Evolutionary conservation across 1,140 invertebrate species (phyloP), one percentile per base, ranked within the genome.

Genomic region (Meloidogyne exigua): DNA sequence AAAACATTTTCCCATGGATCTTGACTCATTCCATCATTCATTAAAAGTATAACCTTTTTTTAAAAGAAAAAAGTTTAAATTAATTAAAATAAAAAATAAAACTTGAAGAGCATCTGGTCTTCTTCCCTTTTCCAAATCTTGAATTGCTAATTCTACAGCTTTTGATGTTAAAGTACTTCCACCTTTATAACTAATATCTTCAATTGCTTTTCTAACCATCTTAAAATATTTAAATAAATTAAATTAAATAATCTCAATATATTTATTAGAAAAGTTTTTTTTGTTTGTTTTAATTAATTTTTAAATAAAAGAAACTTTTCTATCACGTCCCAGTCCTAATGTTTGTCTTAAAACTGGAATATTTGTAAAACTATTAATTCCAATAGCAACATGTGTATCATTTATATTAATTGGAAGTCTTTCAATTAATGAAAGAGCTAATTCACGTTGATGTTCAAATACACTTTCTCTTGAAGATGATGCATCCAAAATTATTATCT

Each of bases 1-100:
- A 80, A 23, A 10, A 85, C 84, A 32, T 71, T 68, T 21, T 85
- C 83, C 84, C 84, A 85, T 7, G 44, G 68, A 68, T 85, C 85
- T 57, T 85, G 84, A 21, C 75, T 80, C 81, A 85, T 86, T 62
- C 84, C 84, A 71, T 85, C 84, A 70, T 85, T 85, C 84, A 85
- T 84, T 25, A 85, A 57, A 25, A 85, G 76, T 0, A 85, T 73
- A 7, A 85, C 84, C 77, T 82, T 28, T 71, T 57, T 36, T 18
- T 21, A 18, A 26, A 66, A n/a, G 12, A 26, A 18, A 66, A 28
- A 66, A 66, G n/a, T 28, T 73, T 77, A 36, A 79, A 73, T 28
- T 21, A 74, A 73, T 42, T 72, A 69, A 26, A 9, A 3, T 26
- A 11, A 21, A 25, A 26, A 18, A 26, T 9, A 18, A 21, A 26